Evolutionary conservation across 2,888 invertebrate genomes (phyloP).

Genomic region (Chymomyza caudatula): DNA sequence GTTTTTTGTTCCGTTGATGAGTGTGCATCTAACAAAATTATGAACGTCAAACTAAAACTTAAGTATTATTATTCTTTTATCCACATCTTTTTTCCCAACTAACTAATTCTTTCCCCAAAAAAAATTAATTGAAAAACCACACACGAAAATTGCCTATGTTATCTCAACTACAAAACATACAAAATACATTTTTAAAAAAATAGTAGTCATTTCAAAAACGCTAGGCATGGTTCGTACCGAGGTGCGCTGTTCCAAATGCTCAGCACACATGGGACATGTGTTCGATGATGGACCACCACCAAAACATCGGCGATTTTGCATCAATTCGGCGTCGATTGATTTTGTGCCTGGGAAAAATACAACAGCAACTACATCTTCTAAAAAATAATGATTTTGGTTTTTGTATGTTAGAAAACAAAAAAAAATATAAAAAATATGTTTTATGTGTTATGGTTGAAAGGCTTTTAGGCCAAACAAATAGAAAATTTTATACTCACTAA

Average conservation of each 20-base stretch:
- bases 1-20: constrained; percentile 50
- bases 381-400: constrained; percentile 55
- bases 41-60: constrained; percentile 48
- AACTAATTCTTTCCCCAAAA: constrained; percentile 40
- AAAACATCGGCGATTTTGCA: constrained; percentile 95
- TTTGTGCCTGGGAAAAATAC: constrained; percentile 69
- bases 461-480: neutral
- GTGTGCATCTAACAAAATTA: constrained; percentile 53
- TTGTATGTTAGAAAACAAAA: constrained; percentile 1
- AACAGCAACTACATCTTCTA: constrained; percentile 54
- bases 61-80: constrained; percentile 68
- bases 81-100: constrained; percentile 52
- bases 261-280: constrained; percentile 97
- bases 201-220: constrained; percentile 81
- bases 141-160: constrained; percentile 12
- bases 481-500: neutral
- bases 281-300: constrained; percentile 98
- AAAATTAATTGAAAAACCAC: constrained; percentile 4
- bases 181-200: constrained; percentile 59
- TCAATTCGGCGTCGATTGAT: constrained; percentile 88
- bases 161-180: constrained; percentile 15
- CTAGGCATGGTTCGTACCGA: constrained; percentile 96
- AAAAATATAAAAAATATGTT: neutral
- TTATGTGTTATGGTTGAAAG: neutral
- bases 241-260: constrained; percentile 95